Percentiles rank a stretch among this genome's conserved stretches.
Conservation (phyloP, 2,113 vertebrate genomes). For the Syngnathus typhle region DNA sequence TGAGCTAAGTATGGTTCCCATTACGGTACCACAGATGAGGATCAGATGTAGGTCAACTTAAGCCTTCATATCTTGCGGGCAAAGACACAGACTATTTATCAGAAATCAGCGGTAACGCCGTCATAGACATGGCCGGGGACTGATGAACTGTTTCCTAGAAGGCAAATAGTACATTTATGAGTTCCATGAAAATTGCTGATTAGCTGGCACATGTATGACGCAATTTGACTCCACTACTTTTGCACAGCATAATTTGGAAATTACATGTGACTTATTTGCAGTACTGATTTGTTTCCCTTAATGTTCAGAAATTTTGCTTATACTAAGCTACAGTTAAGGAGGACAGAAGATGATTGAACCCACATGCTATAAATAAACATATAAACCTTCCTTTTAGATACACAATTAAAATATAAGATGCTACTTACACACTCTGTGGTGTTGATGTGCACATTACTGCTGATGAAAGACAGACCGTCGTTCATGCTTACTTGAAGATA, state of each 20-base stretch:
- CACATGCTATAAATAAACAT: slow-evolving; percentile 1
- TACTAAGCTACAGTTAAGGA: background rate
- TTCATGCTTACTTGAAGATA: slow-evolving; percentile 93
- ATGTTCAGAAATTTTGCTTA: too few relatives aligned
- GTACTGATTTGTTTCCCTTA: too few relatives aligned
- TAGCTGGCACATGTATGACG: background rate
- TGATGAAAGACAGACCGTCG: slow-evolving; percentile 82
- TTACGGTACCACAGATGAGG: slow-evolving; percentile 42
- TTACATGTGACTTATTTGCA: background rate
- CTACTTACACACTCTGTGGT: slow-evolving; percentile 83
- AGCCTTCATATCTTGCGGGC: slow-evolving; percentile 27
- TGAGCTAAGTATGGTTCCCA: slow-evolving; percentile 39
- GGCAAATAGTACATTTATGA: slow-evolving; percentile 4
- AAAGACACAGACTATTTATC: slow-evolving; percentile 21
- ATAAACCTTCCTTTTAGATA: background rate
- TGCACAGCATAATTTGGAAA: background rate
- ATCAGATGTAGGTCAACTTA: slow-evolving; percentile 35
- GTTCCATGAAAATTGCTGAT: slow-evolving; percentile 15
- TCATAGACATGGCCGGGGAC: background rate
- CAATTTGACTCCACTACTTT: background rate
- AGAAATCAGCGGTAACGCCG: slow-evolving; percentile 23
- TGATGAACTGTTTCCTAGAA: slow-evolving; percentile 4
- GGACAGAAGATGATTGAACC: slow-evolving; percentile 15
- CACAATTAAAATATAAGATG: background rate
- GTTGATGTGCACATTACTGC: slow-evolving; percentile 83